Evolutionary conservation across 2,797 vertebrate species (phyloP), one percentile per base, ranked within the genome.

Genomic region (Malacoctenus gilli): DNA sequence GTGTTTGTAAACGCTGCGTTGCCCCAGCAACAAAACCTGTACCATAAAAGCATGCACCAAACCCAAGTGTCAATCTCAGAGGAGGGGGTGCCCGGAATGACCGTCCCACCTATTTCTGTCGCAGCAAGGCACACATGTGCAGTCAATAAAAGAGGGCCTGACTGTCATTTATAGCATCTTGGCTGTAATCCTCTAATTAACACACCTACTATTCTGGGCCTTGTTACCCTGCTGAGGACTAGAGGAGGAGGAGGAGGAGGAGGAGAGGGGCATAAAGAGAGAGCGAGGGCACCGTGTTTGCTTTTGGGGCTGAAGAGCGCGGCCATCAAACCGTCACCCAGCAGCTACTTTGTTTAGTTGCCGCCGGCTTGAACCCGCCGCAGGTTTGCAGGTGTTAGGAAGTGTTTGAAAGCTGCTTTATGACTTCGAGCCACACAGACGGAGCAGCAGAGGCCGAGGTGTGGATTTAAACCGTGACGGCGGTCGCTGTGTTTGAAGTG

Each of bases 131-230:
- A 68, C 81, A 77, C 75, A 65, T 80, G 77, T 89, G 73, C 81
- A 66, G 77, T 84, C 71, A 84, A 86, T 88, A 87, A 85, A 84
- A 40, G 16, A 48, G n/a, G 42, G 66, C 72, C 63, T 25, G 60
- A 51, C 62, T 81, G 82, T 81, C 85, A 81, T 84, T 87, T 87
- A 82, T 85, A 87, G 76, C 48, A 8, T 68, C 58, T 78, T 80
- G 68, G 79, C 84, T 81, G 55, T 88, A 82, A 87, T 89, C 79
- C 79, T 76, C 80, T 87, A 86, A 90, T 89, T 86, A 89, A 85
- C 80, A 78, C 83, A 67, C 63, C 77, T 81, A 55, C 84, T 90
- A 89, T 89, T 90, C 82, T 87, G 64, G 78, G 82, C 73, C 68
- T 53, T 75, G 83, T 80, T 86, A 75, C 75, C 76, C 77, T 71